These are phyloP conservation scores for Aleadryas rufinucha DNA, from an alignment of 2,113 vertebrate genomes.

Conservation along the genomic window DNA sequence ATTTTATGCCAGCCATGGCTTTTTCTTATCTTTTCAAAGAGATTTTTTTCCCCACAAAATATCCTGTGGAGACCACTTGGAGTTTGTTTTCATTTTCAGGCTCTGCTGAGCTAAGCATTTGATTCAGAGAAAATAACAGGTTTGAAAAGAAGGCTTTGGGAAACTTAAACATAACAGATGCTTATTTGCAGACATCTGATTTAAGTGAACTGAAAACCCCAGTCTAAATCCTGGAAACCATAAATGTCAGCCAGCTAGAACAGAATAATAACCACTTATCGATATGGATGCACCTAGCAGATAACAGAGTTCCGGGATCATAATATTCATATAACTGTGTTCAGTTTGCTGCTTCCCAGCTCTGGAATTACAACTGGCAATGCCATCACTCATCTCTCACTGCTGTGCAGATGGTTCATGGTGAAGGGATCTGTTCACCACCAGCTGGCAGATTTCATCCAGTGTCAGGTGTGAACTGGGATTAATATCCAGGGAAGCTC, in stretches of 20 bases:
- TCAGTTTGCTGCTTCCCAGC: not conserved
- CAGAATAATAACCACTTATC: conserved; percentile 39
- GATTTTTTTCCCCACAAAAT: not conserved
- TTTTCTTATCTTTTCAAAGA: not conserved
- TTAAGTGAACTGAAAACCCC: conserved; percentile 46
- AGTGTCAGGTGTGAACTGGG: not conserved
- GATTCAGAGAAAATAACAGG: conserved; percentile 65
- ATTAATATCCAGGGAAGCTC: not conserved
- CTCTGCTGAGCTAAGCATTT: conserved; percentile 63
- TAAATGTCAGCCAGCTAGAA: conserved; percentile 59
- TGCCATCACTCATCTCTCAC: not conserved
- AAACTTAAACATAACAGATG: conserved; percentile 62
- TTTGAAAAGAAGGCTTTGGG: conserved; percentile 50
- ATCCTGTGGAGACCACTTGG: conserved; percentile 39
- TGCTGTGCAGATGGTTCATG: not conserved
- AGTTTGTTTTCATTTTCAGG: conserved; percentile 53
- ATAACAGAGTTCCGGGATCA: conserved; percentile 19
- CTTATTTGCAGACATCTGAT: conserved; percentile 58
- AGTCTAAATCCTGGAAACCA: conserved; percentile 28
- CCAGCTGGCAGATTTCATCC: not conserved
- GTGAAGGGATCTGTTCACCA: not conserved
- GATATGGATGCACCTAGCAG: conserved; percentile 33
- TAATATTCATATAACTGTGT: not conserved
- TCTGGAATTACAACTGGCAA: not conserved
- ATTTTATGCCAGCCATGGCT: not conserved